phyloP scores from a whole-genome alignment of 2,888 invertebrate genomes.

The Netelia inedita region DNA sequence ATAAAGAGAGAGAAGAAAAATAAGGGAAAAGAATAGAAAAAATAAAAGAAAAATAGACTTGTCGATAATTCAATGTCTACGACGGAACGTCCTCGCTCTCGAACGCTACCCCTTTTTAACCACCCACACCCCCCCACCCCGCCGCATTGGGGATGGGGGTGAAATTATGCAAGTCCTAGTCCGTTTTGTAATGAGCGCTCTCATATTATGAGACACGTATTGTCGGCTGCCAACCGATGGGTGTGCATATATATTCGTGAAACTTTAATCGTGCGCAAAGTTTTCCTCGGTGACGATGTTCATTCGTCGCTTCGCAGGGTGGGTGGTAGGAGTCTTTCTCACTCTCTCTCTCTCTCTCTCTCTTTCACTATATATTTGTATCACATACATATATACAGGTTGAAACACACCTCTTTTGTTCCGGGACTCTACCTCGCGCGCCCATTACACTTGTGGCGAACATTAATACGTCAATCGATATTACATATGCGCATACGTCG shows the following conservation, averaged over 20 bases:
- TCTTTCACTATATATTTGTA: constrained; percentile 43
- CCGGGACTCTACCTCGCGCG: neutral
- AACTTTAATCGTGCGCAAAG: constrained; percentile 68
- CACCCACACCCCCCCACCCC: too few species aligned
- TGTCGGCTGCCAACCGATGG: neutral
- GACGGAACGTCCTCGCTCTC: constrained; percentile 63
- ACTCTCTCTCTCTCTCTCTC: constrained; percentile 16
- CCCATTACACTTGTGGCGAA: constrained; percentile 42
- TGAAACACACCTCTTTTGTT: neutral
- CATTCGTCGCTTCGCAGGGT: constrained; percentile 44
- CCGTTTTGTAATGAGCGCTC: constrained; percentile 57
- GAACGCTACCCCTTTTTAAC: constrained; percentile 44
- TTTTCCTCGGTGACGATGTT: constrained; percentile 65
- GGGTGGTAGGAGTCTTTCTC: neutral
- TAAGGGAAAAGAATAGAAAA: constrained; percentile 30
- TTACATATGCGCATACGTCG: constrained; percentile 14
- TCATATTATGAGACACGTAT: neutral
- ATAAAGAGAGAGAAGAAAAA: constrained; percentile 16
- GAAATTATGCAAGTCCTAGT: constrained; percentile 58
- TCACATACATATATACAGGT: neutral
- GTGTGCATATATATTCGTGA: constrained; percentile 54
- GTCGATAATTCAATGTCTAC: constrained; percentile 82
- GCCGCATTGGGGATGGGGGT: neutral
- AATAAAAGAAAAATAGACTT: constrained; percentile 58
- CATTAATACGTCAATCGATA: constrained; percentile 64